Evolutionary conservation across 1,140 invertebrate genomes (phyloP).

Genomic region (Spodoptera litura): DNA sequence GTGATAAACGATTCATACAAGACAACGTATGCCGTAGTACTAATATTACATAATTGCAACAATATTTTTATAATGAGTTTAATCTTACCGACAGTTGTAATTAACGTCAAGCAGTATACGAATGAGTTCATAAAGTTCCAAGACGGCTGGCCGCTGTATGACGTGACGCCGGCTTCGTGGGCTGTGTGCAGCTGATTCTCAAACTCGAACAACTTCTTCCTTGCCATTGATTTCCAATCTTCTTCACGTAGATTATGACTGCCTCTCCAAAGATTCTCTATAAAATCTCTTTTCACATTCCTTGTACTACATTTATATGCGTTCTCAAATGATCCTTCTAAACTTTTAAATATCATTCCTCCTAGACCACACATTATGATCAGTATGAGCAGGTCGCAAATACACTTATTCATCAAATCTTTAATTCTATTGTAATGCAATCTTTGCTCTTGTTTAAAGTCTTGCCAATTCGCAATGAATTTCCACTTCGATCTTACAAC

Average conservation of each 20-base stretch:
- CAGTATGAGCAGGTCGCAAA: slow-evolving; percentile 88
- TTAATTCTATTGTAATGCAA: slow-evolving; percentile 86
- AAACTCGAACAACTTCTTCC: slow-evolving; percentile 93
- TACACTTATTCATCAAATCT: slow-evolving; percentile 89
- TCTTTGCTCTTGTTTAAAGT: slow-evolving; percentile 87
- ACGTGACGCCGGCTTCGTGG: slow-evolving; percentile 92
- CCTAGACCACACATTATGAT: slow-evolving; percentile 92
- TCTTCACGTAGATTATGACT: slow-evolving; percentile 94
- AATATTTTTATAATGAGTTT: background rate
- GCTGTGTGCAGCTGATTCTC: slow-evolving; percentile 94
- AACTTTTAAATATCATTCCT: slow-evolving; percentile 91
- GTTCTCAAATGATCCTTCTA: slow-evolving; percentile 93
- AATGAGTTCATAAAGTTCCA: slow-evolving; percentile 98
- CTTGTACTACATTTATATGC: slow-evolving; percentile 96
- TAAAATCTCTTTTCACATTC: slow-evolving; percentile 93
- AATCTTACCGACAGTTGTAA: slow-evolving; percentile 97
- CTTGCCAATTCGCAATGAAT: slow-evolving; percentile 86
- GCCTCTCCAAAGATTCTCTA: slow-evolving; percentile 92
- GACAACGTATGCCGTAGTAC: no score
- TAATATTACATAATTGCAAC: no score
- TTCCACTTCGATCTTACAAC: slow-evolving; percentile 67
- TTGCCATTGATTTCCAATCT: slow-evolving; percentile 94
- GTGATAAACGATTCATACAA: no score
- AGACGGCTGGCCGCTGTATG: slow-evolving; percentile 93
- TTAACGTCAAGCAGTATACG: slow-evolving; percentile 95